Conservation (phyloP, 2,797 vertebrate species). For the Thunnus albacares region DNA sequence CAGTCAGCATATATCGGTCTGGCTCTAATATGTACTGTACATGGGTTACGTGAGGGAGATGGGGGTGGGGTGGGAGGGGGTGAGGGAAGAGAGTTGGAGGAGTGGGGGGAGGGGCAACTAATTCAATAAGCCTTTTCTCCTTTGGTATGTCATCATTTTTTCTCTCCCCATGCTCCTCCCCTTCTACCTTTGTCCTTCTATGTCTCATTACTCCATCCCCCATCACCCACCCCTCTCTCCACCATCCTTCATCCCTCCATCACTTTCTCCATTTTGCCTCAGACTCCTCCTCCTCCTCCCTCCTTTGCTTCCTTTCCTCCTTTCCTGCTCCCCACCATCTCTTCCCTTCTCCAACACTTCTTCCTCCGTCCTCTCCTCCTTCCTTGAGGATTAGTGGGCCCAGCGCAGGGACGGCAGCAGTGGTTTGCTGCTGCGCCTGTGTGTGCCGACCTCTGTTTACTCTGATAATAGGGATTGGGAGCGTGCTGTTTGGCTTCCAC, state of each 20-base stretch:
- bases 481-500: constrained; percentile 51
- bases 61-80: not conserved
- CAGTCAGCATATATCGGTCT: not conserved
- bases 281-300: not conserved
- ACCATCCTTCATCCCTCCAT: not conserved
- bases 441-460: constrained; percentile 65
- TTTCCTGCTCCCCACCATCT: not conserved
- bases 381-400: constrained; percentile 57
- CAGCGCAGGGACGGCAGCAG: constrained; percentile 10
- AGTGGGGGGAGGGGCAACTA: constrained; percentile 25
- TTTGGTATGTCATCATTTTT: constrained; percentile 47
- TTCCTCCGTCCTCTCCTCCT: constrained; percentile 10
- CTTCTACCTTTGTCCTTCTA: constrained; percentile 35
- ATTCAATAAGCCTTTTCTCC: constrained; percentile 54
- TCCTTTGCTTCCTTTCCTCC: not conserved
- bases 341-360: not conserved
- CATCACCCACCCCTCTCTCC: constrained; percentile 5
- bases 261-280: constrained; percentile 18
- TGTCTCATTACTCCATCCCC: constrained; percentile 42
- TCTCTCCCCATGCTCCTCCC: constrained; percentile 19
- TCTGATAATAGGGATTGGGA: constrained; percentile 73
- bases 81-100: not conserved
- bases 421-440: constrained; percentile 24
- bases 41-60: constrained; percentile 24
- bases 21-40: constrained; percentile 5